Conservation (phyloP, 2,888 invertebrate species). For the Xiphydria camelus region DNA sequence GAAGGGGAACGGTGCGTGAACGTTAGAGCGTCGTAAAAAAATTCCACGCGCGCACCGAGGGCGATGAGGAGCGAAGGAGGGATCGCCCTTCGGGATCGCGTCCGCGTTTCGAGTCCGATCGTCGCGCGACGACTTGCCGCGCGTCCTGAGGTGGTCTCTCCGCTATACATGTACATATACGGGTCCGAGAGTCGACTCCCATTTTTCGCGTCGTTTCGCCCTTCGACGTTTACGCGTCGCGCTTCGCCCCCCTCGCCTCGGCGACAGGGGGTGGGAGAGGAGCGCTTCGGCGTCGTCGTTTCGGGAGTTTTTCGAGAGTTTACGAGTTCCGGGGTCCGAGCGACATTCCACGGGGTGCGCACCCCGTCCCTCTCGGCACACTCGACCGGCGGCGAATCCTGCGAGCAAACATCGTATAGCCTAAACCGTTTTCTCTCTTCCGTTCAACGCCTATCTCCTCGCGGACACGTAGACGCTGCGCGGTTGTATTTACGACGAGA, state of each 20-base stretch:
- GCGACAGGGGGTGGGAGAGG: neutral
- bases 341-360: neutral
- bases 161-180: no score
- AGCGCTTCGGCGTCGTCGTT: constrained; percentile 2
- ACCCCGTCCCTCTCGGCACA: neutral
- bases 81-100: no score
- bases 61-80: no score
- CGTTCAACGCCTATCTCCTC: neutral
- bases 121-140: no score
- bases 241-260: neutral
- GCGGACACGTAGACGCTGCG: neutral
- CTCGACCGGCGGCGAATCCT: neutral
- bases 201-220: neutral
- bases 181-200: constrained; percentile 1
- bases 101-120: no score
- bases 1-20: neutral
- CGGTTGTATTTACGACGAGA: neutral
- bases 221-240: constrained; percentile 4
- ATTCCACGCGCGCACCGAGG: no score
- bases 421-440: constrained; percentile 1
- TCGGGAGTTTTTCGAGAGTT: constrained; percentile 10
- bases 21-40: neutral
- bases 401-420: constrained; percentile 1
- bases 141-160: no score
- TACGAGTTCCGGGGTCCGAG: constrained; percentile 4